phyloP scores from a whole-genome alignment of 35 echinoderm and acorn worm genomes.

The Hemicentrotus pulcherrimus region DNA sequence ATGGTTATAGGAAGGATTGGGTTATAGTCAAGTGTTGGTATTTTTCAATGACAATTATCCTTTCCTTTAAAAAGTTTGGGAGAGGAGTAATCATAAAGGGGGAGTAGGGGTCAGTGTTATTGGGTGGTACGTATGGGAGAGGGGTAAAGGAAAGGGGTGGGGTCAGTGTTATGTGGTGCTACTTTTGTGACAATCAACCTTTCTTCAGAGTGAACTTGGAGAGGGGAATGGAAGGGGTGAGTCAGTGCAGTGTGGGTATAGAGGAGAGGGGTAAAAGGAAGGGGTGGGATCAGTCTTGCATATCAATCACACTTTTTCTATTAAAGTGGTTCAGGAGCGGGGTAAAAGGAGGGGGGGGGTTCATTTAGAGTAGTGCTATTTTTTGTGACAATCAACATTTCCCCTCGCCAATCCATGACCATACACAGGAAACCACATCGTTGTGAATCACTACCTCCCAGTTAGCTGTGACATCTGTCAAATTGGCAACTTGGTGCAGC shows the following conservation, averaged over 20 bases:
- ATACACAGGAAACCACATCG: slow-evolving; percentile 24
- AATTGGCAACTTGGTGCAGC: neutral
- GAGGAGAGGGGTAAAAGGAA: neutral
- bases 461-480: neutral
- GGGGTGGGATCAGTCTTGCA: neutral
- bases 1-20: no score
- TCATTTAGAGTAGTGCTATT: neutral
- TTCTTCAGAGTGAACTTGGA: neutral
- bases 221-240: neutral
- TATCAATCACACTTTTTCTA: neutral
- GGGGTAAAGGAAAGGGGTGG: neutral
- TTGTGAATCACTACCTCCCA: slow-evolving; percentile 8
- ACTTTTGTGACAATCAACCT: neutral
- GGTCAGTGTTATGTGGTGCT: neutral
- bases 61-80: no score
- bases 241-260: no score
- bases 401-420: neutral
- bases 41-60: no score
- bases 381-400: neutral
- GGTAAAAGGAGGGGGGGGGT: neutral
- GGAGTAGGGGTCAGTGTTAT: no score
- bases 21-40: no score
- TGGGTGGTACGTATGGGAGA: neutral
- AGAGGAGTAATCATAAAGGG: neutral
- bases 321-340: neutral